Base-by-base conservation (phyloP, 1,140 invertebrate species). In the Asobara japonica region DNA sequence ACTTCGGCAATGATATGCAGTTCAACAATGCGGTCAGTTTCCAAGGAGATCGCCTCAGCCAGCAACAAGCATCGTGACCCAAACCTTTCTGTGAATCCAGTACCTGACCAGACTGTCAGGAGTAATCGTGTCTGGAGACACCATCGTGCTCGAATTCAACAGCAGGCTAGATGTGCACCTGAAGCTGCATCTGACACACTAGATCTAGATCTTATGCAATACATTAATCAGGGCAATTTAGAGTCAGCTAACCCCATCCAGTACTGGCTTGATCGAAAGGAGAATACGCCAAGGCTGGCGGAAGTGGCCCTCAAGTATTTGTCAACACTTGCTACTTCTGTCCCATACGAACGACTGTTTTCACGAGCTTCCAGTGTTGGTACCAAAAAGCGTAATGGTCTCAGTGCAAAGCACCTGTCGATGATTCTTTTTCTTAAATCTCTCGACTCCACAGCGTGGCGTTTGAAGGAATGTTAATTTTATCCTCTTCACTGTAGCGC, bases 281-380 rank as follows among this genome's bases (percentile, higher is more conserved):
- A 7, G 5, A 45, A 65, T 3, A 79, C 76, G 61, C 79, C 77
- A 4, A 41, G 30, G 0, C 29, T 77, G 1, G 72, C 70, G 45
- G 45, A n/a, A 38, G 70, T 71, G n/a, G 71, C 76, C 18, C 25
- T 73, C 60, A 80, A 77, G 72, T 72, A 78, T 51, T 70, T 83
- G 25, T 36, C 68, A 31, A 75, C 81, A 3, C 22, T 70, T 13
- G 78, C 81, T 1, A 80, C 81, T 10, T 80, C 79, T 8, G 79
- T 81, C 0, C 79, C 79, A 4, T 80, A 70, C 27, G 79, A 82
- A 71, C 36, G 80, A 2, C 60, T 78, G 13, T 82, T 82, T 76
- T 78, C 77, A 10, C 72, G 70, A 41, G 75, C 78, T 16, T 76
- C 76, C 22, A 61, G 72, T 33, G 69, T 79, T 4, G 41, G 74